Percentiles rank a stretch among this genome's conserved stretches.
Evolutionary conservation across 2,113 vertebrate genomes (phyloP).

Genomic region (Mustelus asterias): DNA sequence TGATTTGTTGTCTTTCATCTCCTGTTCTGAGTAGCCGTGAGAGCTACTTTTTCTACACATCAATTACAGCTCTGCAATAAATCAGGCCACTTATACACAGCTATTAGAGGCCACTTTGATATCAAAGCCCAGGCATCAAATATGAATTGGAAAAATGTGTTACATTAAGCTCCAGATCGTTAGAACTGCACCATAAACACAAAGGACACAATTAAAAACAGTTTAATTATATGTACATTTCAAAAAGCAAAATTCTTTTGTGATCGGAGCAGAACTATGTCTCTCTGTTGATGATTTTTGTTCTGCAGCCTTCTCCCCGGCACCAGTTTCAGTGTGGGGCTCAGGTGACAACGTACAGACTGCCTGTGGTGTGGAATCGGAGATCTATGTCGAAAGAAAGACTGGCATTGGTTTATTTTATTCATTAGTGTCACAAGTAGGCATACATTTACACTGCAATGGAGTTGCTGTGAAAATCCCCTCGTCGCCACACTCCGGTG

Average conservation of each 20-base stretch:
- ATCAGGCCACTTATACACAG: slow-evolving; percentile 55
- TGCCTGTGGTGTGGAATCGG: neutral
- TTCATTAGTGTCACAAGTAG: too few relatives aligned
- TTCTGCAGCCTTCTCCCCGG: neutral
- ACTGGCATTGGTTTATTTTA: neutral
- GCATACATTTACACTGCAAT: too few relatives aligned
- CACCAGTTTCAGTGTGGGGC: neutral
- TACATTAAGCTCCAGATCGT: slow-evolving; percentile 48
- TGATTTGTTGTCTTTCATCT: slow-evolving; percentile 64
- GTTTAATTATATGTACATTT: slow-evolving; percentile 33
- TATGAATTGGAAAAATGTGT: slow-evolving; percentile 48
- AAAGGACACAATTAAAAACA: slow-evolving; percentile 28
- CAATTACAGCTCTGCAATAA: slow-evolving; percentile 62
- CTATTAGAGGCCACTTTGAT: slow-evolving; percentile 54
- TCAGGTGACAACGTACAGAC: neutral
- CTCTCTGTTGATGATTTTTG: neutral
- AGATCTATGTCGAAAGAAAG: neutral
- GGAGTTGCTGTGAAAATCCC: too few relatives aligned
- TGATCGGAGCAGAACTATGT: neutral
- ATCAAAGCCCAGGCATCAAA: slow-evolving; percentile 52
- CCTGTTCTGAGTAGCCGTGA: slow-evolving; percentile 60
- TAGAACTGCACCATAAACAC: slow-evolving; percentile 39
- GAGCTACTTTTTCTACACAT: slow-evolving; percentile 68
- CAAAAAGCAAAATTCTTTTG: slow-evolving; percentile 11
- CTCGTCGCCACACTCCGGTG: too few relatives aligned